These are phyloP conservation scores for Callithrix jacchus DNA, from an alignment of 2,113 vertebrate species.

Conservation along the genomic window DNA sequence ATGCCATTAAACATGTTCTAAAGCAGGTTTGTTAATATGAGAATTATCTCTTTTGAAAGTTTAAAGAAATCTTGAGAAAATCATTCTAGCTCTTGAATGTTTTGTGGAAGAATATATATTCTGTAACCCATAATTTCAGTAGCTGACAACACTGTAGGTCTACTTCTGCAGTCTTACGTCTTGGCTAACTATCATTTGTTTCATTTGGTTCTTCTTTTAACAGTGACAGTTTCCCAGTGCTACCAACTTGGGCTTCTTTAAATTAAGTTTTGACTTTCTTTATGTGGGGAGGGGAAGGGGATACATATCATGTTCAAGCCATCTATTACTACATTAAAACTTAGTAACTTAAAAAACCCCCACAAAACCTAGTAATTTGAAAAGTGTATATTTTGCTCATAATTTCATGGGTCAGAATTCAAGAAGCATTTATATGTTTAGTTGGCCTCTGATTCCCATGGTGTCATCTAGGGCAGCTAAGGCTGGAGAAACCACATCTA, in stretches of 20 bases:
- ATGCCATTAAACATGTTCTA: not conserved
- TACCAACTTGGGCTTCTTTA: not conserved
- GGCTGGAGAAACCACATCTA: not conserved
- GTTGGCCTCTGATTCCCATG: not conserved
- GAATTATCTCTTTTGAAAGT: not conserved
- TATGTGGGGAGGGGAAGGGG: rapidly evolving
- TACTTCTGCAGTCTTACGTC: not conserved
- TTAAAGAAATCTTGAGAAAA: not conserved
- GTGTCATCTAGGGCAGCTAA: no score
- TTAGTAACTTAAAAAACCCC: not conserved
- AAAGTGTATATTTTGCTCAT: not conserved
- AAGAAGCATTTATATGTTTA: not conserved
- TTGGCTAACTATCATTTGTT: not conserved
- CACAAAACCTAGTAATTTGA: not conserved
- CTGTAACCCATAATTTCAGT: not conserved
- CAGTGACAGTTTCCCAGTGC: not conserved
- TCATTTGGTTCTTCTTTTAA: not conserved
- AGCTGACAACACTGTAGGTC: not conserved
- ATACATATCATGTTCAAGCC: not conserved
- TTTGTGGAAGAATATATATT: not conserved
- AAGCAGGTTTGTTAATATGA: not conserved
- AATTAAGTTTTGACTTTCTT: not conserved
- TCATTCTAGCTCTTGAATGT: not conserved
- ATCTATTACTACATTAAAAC: not conserved
- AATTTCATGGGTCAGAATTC: not conserved